Base-by-base conservation (phyloP, 1,140 invertebrate genomes). In the Augochlora pura region DNA sequence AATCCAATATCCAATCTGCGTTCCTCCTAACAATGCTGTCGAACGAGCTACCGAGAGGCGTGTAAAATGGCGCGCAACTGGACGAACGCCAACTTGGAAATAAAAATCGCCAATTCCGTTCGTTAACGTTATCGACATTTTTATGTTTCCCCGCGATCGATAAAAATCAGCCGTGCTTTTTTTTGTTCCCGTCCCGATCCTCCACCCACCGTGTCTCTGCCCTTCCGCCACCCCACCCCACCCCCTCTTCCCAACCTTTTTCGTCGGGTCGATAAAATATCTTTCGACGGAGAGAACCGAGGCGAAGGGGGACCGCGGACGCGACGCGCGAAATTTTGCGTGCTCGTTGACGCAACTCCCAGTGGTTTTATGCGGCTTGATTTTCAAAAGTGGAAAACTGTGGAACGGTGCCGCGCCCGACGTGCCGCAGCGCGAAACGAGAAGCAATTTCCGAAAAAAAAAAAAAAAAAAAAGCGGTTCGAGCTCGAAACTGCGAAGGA, bases 51-150 rank as follows among this genome's bases (percentile, higher is more conserved):
- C 57, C 70, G 84, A 67, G 59, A 82, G 52, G 68, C 80, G 80
- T 72, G 82, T 85, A 82, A 86, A 86, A 85, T 82, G 75, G 83
- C 75, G 73, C 71, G 63, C 80, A 77, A 82, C 84, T 86, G 84
- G 84, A 82, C 84, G 80, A 86, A 57, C 80, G 84, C 84, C 84
- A 86, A 85, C 67, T 85, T 85, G 84, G 72, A 85, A 86, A 86
- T 86, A 86, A 86, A 86, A 86, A 86, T 86, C 84, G 71, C 84
- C 83, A 85, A 86, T 86, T 85, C 70, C 84, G 86, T 85, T 87
- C 83, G 83, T 87, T 87, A 87, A 85, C 85, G 81, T 69, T 80
- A 83, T 86, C 80, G 83, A 85, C 83, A 83, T 83, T 85, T 87
- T 85, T 86, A 84, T 81, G 83, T 86, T 79, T 74, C 65, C 60